Evolutionary conservation across 1,140 invertebrate genomes (phyloP).

Genomic region (Tribolium madens): DNA sequence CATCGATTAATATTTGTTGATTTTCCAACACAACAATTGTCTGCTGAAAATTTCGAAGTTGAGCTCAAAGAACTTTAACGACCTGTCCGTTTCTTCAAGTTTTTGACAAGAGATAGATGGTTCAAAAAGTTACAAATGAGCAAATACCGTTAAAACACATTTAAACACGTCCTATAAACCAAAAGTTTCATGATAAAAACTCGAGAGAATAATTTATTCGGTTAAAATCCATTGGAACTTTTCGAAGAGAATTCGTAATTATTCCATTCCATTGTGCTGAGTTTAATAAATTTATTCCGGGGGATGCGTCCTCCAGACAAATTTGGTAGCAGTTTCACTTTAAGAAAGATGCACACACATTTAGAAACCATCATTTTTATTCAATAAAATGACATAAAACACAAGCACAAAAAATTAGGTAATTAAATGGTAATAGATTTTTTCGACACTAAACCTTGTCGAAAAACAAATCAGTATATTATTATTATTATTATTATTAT

Average conservation of each 20-base stretch:
- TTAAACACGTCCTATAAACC: conserved; percentile 36
- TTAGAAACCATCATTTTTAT: too few relatives aligned
- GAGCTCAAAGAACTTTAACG: neutral
- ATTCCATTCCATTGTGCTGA: conserved; percentile 33
- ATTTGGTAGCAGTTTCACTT: neutral
- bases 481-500: too few relatives aligned
- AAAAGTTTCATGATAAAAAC: conserved; percentile 24
- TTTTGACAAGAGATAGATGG: conserved; percentile 1
- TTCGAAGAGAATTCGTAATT: conserved; percentile 26
- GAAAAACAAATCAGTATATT: too few relatives aligned
- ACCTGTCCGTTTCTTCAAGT: conserved; percentile 15
- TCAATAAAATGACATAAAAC: too few relatives aligned
- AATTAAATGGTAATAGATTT: too few relatives aligned
- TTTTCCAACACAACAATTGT: neutral
- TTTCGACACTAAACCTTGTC: too few relatives aligned
- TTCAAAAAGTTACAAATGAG: conserved; percentile 29
- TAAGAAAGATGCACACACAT: too few relatives aligned
- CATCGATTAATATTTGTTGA: neutral
- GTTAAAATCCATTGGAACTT: conserved; percentile 18
- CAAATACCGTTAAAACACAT: conserved; percentile 38
- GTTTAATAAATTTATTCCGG: conserved; percentile 33
- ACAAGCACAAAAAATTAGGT: too few relatives aligned
- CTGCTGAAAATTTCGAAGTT: conserved; percentile 4
- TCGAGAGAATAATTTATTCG: conserved; percentile 30
- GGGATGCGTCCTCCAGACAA: neutral